These are phyloP conservation scores for Eulacestoma nigropectus DNA, from an alignment of 2,113 vertebrate genomes.

Conservation along the genomic window DNA sequence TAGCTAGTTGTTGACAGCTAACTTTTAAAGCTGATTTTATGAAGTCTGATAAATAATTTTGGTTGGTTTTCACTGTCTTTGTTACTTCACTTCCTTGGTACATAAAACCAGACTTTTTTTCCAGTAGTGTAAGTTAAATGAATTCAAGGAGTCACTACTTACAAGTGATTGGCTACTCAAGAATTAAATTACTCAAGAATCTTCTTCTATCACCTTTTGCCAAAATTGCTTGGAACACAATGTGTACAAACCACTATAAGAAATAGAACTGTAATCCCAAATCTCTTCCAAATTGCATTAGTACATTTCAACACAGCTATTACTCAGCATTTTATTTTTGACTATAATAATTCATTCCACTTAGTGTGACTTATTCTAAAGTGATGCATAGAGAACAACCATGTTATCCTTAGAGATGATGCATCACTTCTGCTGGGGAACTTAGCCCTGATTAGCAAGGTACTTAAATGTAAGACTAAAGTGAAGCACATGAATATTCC, in stretches of 20 bases:
- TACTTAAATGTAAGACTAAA: not conserved
- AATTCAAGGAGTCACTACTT: not conserved
- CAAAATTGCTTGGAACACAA: conserved; percentile 22
- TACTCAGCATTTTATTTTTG: conserved; percentile 33
- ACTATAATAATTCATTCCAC: not conserved
- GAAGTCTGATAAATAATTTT: not conserved
- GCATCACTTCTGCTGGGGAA: not conserved
- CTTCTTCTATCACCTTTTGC: conserved; percentile 4
- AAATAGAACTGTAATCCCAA: conserved; percentile 14
- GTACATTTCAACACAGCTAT: conserved; percentile 34
- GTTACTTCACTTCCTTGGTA: not conserved
- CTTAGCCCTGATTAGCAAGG: not conserved
- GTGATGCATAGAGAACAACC: not conserved
- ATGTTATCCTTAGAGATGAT: not conserved
- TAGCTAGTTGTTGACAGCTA: not conserved
- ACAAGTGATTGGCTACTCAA: not conserved
- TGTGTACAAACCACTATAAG: not conserved
- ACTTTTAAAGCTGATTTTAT: not conserved
- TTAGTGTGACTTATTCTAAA: not conserved
- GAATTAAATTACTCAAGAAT: not conserved
- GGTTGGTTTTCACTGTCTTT: not conserved
- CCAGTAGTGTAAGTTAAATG: not conserved
- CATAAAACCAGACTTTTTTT: not conserved
- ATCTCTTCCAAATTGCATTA: conserved; percentile 39
- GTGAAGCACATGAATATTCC: not conserved